Evolutionary conservation across 1,140 invertebrate species (phyloP).

Genomic region (Drosophila pachea): DNA sequence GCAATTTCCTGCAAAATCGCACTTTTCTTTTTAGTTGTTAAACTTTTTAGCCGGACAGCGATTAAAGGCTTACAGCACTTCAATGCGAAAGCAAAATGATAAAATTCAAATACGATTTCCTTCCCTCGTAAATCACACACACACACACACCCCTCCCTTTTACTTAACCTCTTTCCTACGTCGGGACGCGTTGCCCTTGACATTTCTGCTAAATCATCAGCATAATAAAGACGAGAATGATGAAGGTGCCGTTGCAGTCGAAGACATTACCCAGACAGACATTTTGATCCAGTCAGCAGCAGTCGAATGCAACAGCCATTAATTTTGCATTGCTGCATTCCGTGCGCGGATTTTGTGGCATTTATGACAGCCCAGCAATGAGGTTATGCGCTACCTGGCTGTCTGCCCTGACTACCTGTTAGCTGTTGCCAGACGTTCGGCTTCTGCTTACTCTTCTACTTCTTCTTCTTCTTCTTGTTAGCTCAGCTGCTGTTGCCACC

Average conservation of each 20-base stretch:
- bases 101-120: constrained; percentile 57
- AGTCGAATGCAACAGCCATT: constrained; percentile 62
- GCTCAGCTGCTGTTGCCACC: constrained; percentile 14
- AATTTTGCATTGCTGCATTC: constrained; percentile 61
- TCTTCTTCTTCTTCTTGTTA: no score
- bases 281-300: constrained; percentile 19
- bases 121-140: constrained; percentile 53
- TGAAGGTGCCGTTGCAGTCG: constrained; percentile 1
- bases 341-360: constrained; percentile 70
- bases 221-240: constrained; percentile 29
- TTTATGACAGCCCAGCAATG: constrained; percentile 59
- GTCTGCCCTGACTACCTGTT: not conserved
- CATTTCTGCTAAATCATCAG: constrained; percentile 55
- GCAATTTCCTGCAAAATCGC: constrained; percentile 51
- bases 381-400: constrained; percentile 42
- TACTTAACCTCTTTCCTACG: constrained; percentile 34
- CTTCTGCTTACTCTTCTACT: no score
- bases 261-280: constrained; percentile 37
- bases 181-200: constrained; percentile 38
- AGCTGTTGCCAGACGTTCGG: not conserved
- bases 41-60: constrained; percentile 50
- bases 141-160: constrained; percentile 5
- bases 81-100: constrained; percentile 26
- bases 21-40: constrained; percentile 26
- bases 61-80: constrained; percentile 59